A percentile compares a stretch with the other conserved stretches of the same genome.
These are phyloP conservation scores for Linyphia triangularis DNA, from an alignment of 2,888 invertebrate species.

Conservation along the genomic window DNA sequence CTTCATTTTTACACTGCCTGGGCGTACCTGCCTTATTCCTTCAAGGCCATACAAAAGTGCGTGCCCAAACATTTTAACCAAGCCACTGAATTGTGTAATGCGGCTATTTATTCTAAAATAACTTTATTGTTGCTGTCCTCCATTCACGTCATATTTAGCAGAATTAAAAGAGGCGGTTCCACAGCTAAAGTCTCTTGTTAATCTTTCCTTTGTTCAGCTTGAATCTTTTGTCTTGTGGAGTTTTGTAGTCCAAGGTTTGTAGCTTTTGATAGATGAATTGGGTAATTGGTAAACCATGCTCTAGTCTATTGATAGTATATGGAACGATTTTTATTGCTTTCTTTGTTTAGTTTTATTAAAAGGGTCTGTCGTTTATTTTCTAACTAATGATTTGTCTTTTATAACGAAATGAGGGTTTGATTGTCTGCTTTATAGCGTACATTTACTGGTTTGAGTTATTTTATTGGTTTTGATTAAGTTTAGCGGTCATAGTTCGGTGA, in stretches of 20 bases:
- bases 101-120: background rate
- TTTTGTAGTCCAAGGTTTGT: constrained; percentile 29
- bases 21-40: background rate
- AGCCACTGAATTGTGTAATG: background rate
- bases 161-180: background rate
- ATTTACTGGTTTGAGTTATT: too few relatives aligned
- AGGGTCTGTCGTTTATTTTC: too few relatives aligned
- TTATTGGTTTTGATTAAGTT: too few relatives aligned
- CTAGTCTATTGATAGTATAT: background rate
- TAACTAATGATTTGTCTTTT: background rate
- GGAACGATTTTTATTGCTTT: background rate
- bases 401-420: background rate
- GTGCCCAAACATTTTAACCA: background rate
- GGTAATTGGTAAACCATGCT: constrained; percentile 15
- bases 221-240: constrained; percentile 11
- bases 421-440: too few relatives aligned
- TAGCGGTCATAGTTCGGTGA: too few relatives aligned
- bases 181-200: background rate
- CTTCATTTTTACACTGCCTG: background rate
- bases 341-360: background rate
- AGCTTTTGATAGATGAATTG: background rate
- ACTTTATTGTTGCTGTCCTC: background rate
- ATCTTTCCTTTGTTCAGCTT: constrained; percentile 31
- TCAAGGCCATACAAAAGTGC: constrained; percentile 3
- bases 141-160: constrained; percentile 1